Conservation (phyloP, 1,140 invertebrate species). For the Luehdorfia chinensis region DNA sequence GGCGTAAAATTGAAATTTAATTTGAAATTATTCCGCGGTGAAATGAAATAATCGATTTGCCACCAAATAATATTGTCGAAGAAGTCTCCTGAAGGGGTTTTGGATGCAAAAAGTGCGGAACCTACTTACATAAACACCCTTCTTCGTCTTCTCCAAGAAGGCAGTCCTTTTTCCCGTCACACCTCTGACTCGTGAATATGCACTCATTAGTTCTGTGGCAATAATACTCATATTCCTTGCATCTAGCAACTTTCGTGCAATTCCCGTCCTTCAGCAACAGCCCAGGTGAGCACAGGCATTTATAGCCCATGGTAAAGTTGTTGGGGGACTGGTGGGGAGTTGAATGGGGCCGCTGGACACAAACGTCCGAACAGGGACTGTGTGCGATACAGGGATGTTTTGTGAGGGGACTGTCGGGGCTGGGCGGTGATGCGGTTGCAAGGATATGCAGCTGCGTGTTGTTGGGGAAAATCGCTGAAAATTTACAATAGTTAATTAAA, state of each 20-base stretch:
- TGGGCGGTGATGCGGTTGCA: slow-evolving; percentile 28
- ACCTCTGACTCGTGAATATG: slow-evolving; percentile 79
- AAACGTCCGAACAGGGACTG: slow-evolving; percentile 86
- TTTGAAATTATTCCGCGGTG: too few relatives aligned
- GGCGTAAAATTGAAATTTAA: too few relatives aligned
- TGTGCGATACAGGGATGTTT: slow-evolving; percentile 74
- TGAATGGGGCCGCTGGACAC: slow-evolving; percentile 75
- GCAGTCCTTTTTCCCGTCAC: slow-evolving; percentile 85
- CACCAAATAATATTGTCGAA: too few relatives aligned
- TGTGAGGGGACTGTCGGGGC: slow-evolving; percentile 77
- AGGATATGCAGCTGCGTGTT: slow-evolving; percentile 43
- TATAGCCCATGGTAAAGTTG: slow-evolving; percentile 33
- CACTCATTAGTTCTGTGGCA: slow-evolving; percentile 80
- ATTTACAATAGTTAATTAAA: slow-evolving; percentile 2
- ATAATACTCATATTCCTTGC: slow-evolving; percentile 73
- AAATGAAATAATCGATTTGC: too few relatives aligned
- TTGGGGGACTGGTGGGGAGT: slow-evolving; percentile 10
- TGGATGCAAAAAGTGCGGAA: too few relatives aligned
- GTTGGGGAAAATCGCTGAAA: slow-evolving; percentile 58
- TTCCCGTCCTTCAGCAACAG: slow-evolving; percentile 72
- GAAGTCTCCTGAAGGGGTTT: too few relatives aligned
- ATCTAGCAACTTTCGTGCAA: slow-evolving; percentile 74
- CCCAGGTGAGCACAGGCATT: slow-evolving; percentile 81
- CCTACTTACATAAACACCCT: slow-evolving; percentile 30
- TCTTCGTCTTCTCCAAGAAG: slow-evolving; percentile 82